Percentiles rank a stretch among this genome's conserved stretches.
Conservation (phyloP, 2,888 invertebrate genomes). For the Blastobasis lacticolella region DNA sequence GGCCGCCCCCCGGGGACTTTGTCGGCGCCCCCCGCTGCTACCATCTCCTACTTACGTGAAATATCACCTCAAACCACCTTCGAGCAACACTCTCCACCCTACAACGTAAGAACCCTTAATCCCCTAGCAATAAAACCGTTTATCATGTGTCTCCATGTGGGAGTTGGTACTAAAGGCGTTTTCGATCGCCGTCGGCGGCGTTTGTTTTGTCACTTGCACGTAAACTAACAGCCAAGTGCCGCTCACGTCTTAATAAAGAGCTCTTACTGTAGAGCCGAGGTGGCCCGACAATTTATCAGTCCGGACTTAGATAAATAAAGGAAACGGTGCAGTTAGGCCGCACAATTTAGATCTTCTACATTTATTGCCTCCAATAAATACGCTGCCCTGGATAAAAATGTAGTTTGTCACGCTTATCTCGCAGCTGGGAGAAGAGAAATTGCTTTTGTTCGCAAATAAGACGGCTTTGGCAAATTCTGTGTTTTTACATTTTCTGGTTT, state of each 20-base stretch:
- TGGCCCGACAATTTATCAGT: constrained; percentile 44
- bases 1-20: constrained; percentile 58
- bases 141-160: not conserved
- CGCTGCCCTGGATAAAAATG: no score
- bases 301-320: constrained; percentile 40
- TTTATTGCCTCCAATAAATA: constrained; percentile 15
- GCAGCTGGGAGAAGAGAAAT: no score
- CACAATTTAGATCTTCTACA: constrained; percentile 26
- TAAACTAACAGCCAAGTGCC: constrained; percentile 10
- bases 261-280: constrained; percentile 32
- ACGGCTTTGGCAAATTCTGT: not conserved
- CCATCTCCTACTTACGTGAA: constrained; percentile 49
- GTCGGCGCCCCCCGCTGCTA: constrained; percentile 60
- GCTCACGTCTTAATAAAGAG: constrained; percentile 43
- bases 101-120: not conserved
- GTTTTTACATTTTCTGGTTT: no score
- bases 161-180: not conserved
- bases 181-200: constrained; percentile 1
- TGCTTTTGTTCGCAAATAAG: not conserved
- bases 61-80: constrained; percentile 31
- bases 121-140: constrained; percentile 1
- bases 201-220: constrained; percentile 14
- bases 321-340: constrained; percentile 31
- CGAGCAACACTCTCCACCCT: no score
- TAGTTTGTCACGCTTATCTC: no score